These are phyloP conservation scores for Ceratosolen solmsi DNA, from an alignment of 1,140 invertebrate species.

Conservation along the genomic window DNA sequence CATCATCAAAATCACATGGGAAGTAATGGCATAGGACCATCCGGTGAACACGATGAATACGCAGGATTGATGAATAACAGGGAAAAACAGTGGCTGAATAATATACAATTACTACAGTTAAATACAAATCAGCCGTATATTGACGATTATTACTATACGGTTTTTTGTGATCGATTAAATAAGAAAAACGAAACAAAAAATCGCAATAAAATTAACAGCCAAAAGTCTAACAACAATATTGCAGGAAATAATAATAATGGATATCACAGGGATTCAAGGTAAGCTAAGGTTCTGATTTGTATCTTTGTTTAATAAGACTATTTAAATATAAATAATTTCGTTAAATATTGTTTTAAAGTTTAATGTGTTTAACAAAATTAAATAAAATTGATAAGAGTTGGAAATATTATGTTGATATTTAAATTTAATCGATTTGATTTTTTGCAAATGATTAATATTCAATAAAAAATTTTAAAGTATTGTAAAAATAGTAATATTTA, in stretches of 20 bases:
- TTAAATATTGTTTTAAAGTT: no score
- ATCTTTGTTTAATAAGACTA: no score
- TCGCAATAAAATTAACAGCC: slow-evolving; percentile 62
- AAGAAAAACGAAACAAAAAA: slow-evolving; percentile 72
- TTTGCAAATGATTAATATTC: not conserved
- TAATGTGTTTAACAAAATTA: no score
- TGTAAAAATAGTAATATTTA: not conserved
- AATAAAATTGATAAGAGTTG: no score
- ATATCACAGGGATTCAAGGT: slow-evolving; percentile 69
- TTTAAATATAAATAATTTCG: no score
- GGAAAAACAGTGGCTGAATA: slow-evolving; percentile 94
- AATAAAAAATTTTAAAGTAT: not conserved
- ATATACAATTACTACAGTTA: slow-evolving; percentile 92
- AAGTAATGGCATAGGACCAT: slow-evolving; percentile 62
- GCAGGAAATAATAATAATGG: slow-evolving; percentile 67
- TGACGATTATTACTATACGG: slow-evolving; percentile 90
- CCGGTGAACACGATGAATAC: slow-evolving; percentile 82
- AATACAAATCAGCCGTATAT: slow-evolving; percentile 89
- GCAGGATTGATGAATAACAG: slow-evolving; percentile 91
- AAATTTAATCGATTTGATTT: not conserved
- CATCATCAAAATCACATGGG: slow-evolving; percentile 60
- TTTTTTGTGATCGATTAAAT: slow-evolving; percentile 69
- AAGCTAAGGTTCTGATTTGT: no score
- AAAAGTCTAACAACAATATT: slow-evolving; percentile 60
- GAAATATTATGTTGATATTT: no score